Evolutionary conservation across 1,140 invertebrate species (phyloP).

Genomic region (Lepeophtheirus salmonis): DNA sequence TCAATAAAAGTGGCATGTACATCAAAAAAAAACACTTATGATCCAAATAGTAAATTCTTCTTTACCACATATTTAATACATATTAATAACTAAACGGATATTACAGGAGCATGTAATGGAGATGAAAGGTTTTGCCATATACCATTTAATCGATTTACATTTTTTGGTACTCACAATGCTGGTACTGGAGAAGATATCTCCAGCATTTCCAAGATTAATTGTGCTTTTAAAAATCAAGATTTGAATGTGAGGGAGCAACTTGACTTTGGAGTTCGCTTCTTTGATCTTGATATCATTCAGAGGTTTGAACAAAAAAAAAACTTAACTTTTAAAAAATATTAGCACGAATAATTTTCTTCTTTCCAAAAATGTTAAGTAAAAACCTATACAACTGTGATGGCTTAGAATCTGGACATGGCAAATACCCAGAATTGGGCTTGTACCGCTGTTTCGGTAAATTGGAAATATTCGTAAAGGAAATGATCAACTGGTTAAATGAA

Average conservation of each 20-base stretch:
- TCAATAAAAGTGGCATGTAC: no score
- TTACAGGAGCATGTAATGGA: slow-evolving; percentile 13
- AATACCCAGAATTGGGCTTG: slow-evolving; percentile 2
- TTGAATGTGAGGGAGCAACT: slow-evolving; percentile 10
- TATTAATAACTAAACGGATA: no score
- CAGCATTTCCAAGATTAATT: not conserved
- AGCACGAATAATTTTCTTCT: not conserved
- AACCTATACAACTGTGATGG: slow-evolving; percentile 1
- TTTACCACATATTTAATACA: no score
- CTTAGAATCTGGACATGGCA: slow-evolving; percentile 16
- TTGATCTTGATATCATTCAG: slow-evolving; percentile 16
- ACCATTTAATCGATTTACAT: not conserved
- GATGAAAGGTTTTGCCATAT: slow-evolving; percentile 8
- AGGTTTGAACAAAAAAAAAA: not conserved
- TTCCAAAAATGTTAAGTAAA: no score
- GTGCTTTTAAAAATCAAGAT: slow-evolving; percentile 8
- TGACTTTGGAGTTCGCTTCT: slow-evolving; percentile 14
- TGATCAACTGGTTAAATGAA: not conserved
- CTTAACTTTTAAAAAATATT: not conserved
- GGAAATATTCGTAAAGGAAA: not conserved
- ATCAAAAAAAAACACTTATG: no score
- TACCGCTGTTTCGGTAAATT: slow-evolving; percentile 11
- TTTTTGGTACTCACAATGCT: slow-evolving; percentile 2
- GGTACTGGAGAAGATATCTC: not conserved
- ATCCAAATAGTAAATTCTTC: no score